A percentile compares a stretch with the other conserved stretches of the same genome.
phyloP scores from a whole-genome alignment of 1,140 invertebrate species.

The Aphelenchoides avenae region DNA sequence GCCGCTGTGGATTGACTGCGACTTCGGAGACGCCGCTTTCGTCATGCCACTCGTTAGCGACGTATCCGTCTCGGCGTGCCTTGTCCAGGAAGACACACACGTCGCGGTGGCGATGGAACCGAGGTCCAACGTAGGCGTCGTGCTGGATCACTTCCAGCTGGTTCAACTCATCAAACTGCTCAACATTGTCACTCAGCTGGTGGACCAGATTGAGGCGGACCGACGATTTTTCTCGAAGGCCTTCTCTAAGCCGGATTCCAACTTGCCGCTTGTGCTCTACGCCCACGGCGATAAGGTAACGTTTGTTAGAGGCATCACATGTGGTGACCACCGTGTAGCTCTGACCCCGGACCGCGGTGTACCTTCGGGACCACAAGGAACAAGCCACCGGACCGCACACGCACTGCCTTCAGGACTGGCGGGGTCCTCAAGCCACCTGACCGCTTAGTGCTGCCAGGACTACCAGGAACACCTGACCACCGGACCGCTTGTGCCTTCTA shows the following conservation, averaged over 20 bases:
- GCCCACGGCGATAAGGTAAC: constrained; percentile 23
- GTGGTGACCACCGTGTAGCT: too few species aligned
- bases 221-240: constrained; percentile 17
- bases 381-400: too few species aligned
- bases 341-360: too few species aligned
- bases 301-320: too few species aligned
- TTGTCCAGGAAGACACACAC: constrained; percentile 7
- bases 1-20: constrained; percentile 23
- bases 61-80: constrained; percentile 10
- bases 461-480: too few species aligned
- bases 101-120: constrained; percentile 11
- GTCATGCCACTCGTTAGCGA: constrained; percentile 16
- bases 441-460: too few species aligned
- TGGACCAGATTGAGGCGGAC: constrained; percentile 23
- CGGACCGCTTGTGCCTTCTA: too few species aligned
- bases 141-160: constrained; percentile 28
- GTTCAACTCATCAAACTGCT: constrained; percentile 19
- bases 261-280: constrained; percentile 13
- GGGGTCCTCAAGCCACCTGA: too few species aligned
- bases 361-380: too few species aligned
- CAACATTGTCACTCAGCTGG: constrained; percentile 6
- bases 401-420: too few species aligned
- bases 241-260: not conserved
- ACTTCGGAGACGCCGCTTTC: constrained; percentile 21
- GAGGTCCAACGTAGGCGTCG: constrained; percentile 8